Percentiles rank a stretch among this genome's conserved stretches.
phyloP scores from a whole-genome alignment of 2,797 vertebrate genomes.

The Macrochelys suwanniensis region DNA sequence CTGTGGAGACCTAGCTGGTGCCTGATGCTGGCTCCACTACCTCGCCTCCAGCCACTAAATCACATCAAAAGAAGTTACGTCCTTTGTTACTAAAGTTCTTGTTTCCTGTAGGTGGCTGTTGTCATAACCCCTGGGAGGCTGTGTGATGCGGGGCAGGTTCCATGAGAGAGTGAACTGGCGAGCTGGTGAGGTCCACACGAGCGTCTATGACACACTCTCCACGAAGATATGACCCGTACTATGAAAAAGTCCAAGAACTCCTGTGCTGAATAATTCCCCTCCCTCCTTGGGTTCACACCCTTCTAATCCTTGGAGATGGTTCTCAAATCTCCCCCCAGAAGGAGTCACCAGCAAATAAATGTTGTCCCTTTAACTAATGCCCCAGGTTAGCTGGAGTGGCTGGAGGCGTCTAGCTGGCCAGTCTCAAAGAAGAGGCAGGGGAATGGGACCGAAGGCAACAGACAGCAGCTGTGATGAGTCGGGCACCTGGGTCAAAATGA shows the following conservation, averaged over 20 bases:
- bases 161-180: not conserved
- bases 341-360: not conserved
- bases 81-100: not conserved
- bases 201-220: not conserved
- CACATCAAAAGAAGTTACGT: not conserved
- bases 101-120: not conserved
- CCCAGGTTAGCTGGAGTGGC: not conserved
- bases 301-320: not conserved
- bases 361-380: not conserved
- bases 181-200: not conserved
- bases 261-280: not conserved
- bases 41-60: not conserved
- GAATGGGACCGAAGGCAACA: not conserved
- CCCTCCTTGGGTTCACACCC: not conserved
- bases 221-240: not conserved
- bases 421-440: not conserved
- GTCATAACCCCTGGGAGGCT: not conserved
- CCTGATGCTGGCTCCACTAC: not conserved
- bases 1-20: not conserved
- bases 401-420: not conserved
- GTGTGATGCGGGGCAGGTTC: not conserved
- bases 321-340: not conserved
- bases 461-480: slow-evolving; percentile 12
- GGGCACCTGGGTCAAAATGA: not conserved
- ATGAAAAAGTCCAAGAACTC: not conserved